Evolutionary conservation across 2,888 invertebrate genomes (phyloP).

Genomic region (Coenonympha glycerion): DNA sequence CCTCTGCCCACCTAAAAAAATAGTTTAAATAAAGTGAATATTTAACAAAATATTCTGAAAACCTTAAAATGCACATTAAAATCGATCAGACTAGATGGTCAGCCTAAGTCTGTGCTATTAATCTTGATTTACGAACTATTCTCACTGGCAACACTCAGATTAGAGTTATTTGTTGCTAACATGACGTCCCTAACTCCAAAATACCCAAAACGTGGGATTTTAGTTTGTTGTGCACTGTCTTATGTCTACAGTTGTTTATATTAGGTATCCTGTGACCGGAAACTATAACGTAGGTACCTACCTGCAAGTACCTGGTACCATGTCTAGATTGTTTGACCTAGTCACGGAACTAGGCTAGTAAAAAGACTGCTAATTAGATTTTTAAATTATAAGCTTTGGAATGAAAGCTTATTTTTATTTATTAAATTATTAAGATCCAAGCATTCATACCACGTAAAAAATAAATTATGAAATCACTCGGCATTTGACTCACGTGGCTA

Average conservation of each 20-base stretch:
- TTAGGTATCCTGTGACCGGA: constrained; percentile 40
- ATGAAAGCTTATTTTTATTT: too few species aligned
- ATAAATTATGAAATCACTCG: too few species aligned
- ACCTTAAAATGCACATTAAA: neutral
- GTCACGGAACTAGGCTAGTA: too few species aligned
- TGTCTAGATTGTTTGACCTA: too few species aligned
- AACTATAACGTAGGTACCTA: neutral
- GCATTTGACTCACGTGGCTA: too few species aligned
- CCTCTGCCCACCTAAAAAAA: too few species aligned
- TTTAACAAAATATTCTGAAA: neutral
- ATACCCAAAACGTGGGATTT: constrained; percentile 12
- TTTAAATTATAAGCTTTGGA: too few species aligned
- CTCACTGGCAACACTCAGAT: neutral
- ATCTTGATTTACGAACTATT: neutral
- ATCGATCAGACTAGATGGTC: neutral
- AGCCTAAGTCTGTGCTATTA: neutral
- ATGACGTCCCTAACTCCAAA: neutral
- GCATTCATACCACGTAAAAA: too few species aligned
- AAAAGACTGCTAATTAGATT: too few species aligned
- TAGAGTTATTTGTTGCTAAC: neutral
- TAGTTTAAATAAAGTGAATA: too few species aligned
- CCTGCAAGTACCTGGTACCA: too few species aligned
- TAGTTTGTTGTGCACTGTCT: constrained; percentile 19
- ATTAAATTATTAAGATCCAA: too few species aligned
- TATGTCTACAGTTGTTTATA: constrained; percentile 34